Base-by-base conservation (phyloP, 2,113 vertebrate genomes). In the Jacana jacana region DNA sequence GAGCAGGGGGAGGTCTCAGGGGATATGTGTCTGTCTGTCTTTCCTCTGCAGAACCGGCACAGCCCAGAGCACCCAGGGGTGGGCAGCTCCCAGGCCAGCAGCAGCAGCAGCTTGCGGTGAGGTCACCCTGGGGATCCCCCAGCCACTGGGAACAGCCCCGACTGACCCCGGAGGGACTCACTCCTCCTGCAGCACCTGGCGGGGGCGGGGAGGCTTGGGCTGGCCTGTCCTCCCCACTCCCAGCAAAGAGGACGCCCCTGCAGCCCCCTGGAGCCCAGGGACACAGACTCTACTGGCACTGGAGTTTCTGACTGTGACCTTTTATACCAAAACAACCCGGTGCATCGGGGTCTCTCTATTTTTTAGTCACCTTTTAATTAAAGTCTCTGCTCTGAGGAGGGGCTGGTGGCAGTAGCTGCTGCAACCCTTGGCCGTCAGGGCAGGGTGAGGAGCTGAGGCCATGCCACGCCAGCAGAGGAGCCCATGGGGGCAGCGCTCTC, bases 11-110 rank as follows among this genome's bases (percentile, higher is more conserved):
- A n/a, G 73, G 16, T 40, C 60, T 83, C 46, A 93, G 0, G 1
- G 31, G 25, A 5, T 15, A 6, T 9, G 0, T 14, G 7, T 60
- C 31, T 13, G 7, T 60, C 31, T 91, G 12, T 92, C 49, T 64
- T 81, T 93, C 39, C 68, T 60, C 83, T 4, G 1, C 96, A 99
- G 99, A 99, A 98, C 96, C 99, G 99, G 57, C 99, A 99, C 97
- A 99, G 99, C 97, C 99, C 99, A 0, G 99, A 99, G 96, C 99
- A 99, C 83, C 99, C 99, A 0, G 98, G 99, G 12, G 98, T 99
- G 92, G 97, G 99, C 95, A 98, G 99, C 96, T 99, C 99, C 91
- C 99, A 99, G 95, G 99, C 99, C 95, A 99, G 99, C 98, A 99
- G 99, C 96, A 98, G 98, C 96, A 99, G 98, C 98, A 99, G 99